These are phyloP conservation scores for Catocala fraxini DNA, from an alignment of 2,888 invertebrate genomes.

Conservation along the genomic window DNA sequence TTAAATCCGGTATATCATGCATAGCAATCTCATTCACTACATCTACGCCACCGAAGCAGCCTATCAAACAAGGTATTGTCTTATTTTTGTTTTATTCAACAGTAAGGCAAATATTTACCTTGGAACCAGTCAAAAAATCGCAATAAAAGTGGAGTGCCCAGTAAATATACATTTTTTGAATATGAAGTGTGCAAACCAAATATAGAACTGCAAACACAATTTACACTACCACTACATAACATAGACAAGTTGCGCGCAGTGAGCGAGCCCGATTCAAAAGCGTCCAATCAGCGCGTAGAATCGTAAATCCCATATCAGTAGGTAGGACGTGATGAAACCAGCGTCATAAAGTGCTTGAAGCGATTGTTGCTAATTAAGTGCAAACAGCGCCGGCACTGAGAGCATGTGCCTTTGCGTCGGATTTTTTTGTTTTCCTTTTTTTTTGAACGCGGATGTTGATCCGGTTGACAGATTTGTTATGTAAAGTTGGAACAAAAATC, in stretches of 20 bases:
- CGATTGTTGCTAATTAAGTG: conserved; percentile 53
- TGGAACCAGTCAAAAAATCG: too few relatives aligned
- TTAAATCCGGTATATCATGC: too few relatives aligned
- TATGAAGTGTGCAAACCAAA: neutral
- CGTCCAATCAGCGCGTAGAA: conserved; percentile 39
- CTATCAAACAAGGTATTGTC: too few relatives aligned
- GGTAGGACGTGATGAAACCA: conserved; percentile 40
- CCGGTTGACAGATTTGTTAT: neutral
- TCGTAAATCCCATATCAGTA: conserved; percentile 41
- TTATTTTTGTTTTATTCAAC: too few relatives aligned
- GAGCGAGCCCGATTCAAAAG: conserved; percentile 26
- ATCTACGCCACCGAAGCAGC: too few relatives aligned
- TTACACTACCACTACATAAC: neutral
- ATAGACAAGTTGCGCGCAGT: conserved; percentile 5
- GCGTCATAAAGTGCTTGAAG: conserved; percentile 48
- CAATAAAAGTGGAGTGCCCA: too few relatives aligned
- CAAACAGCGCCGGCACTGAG: conserved; percentile 37
- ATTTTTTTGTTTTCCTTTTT: conserved; percentile 12
- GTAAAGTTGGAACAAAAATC: conserved; percentile 2
- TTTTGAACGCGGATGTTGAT: conserved; percentile 4
- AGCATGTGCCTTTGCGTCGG: conserved; percentile 15
- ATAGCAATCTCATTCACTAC: too few relatives aligned
- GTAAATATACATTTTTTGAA: neutral
- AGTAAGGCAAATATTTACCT: too few relatives aligned
- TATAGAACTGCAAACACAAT: neutral